phyloP scores from a whole-genome alignment of 1,140 invertebrate genomes.

The Cherax destructor region DNA sequence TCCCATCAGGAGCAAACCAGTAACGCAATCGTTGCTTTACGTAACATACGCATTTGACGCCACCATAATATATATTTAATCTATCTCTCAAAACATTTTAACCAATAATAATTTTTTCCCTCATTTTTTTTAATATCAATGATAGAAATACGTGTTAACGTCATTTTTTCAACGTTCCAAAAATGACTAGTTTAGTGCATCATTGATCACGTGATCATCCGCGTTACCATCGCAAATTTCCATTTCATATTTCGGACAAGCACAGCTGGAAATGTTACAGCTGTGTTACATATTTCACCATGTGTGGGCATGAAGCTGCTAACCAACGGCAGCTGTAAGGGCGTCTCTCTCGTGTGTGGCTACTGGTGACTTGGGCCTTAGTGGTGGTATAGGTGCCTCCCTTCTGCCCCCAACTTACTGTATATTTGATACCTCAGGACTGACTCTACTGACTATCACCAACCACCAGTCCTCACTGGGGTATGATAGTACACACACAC shows the following conservation, averaged over 20 bases:
- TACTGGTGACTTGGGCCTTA: not conserved
- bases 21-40: no score
- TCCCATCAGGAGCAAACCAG: no score
- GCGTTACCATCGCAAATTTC: conserved; percentile 30
- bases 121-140: not conserved
- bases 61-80: not conserved
- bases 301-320: conserved; percentile 8
- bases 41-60: no score
- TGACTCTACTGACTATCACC: conserved; percentile 2
- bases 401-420: not conserved
- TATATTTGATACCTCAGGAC: conserved; percentile 47
- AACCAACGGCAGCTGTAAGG: not conserved
- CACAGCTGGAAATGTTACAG: conserved; percentile 11
- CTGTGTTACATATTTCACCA: conserved; percentile 36
- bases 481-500: not conserved
- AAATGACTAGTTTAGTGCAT: conserved; percentile 42
- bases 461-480: not conserved
- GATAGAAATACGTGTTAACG: not conserved
- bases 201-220: conserved; percentile 9
- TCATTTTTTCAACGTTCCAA: not conserved
- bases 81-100: not conserved
- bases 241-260: conserved; percentile 39
- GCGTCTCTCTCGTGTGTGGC: not conserved
- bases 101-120: not conserved
- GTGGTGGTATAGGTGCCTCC: not conserved